Percentiles rank a stretch among this genome's conserved stretches.
These are phyloP conservation scores for Centropyge bicolor DNA, from an alignment of 2,797 vertebrate genomes.

Conservation along the genomic window DNA sequence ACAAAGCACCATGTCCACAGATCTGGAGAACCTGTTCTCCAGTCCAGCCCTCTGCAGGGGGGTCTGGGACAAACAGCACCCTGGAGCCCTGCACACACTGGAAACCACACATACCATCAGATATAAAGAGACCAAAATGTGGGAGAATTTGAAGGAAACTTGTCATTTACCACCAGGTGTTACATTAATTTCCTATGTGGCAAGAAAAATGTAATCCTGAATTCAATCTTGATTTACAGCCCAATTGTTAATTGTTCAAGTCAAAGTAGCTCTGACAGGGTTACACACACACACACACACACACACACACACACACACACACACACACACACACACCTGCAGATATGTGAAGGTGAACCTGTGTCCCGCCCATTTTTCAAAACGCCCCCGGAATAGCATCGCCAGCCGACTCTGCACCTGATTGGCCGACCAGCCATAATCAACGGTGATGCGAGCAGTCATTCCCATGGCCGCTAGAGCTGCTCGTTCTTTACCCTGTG, in stretches of 20 bases:
- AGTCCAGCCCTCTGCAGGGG: conserved; percentile 75
- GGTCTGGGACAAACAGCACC: conserved; percentile 70
- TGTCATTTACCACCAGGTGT: not conserved
- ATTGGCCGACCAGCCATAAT: conserved; percentile 67
- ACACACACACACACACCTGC: conserved; percentile 65
- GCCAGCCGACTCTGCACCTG: conserved; percentile 71
- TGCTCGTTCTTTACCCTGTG: conserved; percentile 33
- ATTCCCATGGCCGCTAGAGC: conserved; percentile 36
- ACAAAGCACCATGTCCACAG: conserved; percentile 65
- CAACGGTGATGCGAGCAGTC: conserved; percentile 73
- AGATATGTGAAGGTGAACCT: conserved; percentile 75
- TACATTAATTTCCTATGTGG: not conserved
- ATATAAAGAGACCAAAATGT: not conserved
- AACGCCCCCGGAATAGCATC: conserved; percentile 52
- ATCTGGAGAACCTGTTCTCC: conserved; percentile 72
- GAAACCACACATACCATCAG: not conserved
- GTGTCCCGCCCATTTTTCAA: conserved; percentile 37
- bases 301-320: not conserved
- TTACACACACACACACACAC: not conserved
- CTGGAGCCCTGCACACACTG: conserved; percentile 74
- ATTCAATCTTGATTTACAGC: not conserved
- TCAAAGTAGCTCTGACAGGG: not conserved
- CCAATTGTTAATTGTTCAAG: not conserved
- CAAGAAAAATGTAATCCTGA: not conserved
- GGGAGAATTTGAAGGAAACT: not conserved